These are phyloP conservation scores for Petaurus breviceps DNA, from an alignment of 2,113 vertebrate species.

Conservation along the genomic window DNA sequence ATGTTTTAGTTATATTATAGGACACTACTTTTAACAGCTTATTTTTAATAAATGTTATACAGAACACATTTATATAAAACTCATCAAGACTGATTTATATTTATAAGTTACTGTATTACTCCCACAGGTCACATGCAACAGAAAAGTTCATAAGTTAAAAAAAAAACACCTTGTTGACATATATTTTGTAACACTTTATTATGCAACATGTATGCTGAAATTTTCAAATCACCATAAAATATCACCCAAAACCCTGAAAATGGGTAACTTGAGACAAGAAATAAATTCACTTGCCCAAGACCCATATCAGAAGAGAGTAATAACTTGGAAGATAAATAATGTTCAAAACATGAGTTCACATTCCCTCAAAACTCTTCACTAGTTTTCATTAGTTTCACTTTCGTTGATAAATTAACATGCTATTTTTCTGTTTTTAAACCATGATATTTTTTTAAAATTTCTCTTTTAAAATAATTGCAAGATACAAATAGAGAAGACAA, in stretches of 20 bases:
- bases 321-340: constrained; percentile 26
- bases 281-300: constrained; percentile 51
- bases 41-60: constrained; percentile 34
- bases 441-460: neutral
- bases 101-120: neutral
- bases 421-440: neutral
- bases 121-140: neutral
- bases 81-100: neutral
- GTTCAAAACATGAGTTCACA: constrained; percentile 25
- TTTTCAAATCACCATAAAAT: constrained; percentile 56
- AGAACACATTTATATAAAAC: constrained; percentile 46
- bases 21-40: neutral
- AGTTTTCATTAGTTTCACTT: constrained; percentile 41
- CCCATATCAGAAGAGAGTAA: constrained; percentile 27
- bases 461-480: neutral
- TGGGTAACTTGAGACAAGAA: neutral
- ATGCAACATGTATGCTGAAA: constrained; percentile 28
- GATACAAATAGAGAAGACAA: constrained; percentile 18
- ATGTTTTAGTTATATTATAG: constrained; percentile 21
- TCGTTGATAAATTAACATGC: neutral
- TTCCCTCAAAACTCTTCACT: constrained; percentile 14
- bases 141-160: neutral
- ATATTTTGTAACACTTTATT: constrained; percentile 52
- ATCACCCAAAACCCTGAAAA: neutral
- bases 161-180: constrained; percentile 35